Evolutionary conservation across 2,888 invertebrate species (phyloP), one percentile per base, ranked within the genome.

Genomic region (Lasius platythorax): DNA sequence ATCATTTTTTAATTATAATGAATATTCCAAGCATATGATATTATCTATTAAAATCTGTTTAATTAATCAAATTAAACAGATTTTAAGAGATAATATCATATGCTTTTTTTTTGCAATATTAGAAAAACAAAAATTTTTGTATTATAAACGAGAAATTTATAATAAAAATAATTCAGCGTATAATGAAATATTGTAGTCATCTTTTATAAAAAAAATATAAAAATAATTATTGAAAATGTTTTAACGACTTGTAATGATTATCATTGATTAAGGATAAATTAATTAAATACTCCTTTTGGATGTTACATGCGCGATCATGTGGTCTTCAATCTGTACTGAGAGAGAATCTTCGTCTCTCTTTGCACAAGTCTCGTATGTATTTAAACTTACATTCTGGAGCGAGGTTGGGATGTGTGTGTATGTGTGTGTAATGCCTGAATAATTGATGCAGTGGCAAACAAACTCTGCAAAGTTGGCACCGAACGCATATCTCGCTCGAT

Each of bases 401-500:
- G 8, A 58, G 15, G 43, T 50, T 50, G 8, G 5, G 6, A 50
- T n/a, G 50, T 50, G 50, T 46, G 4, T 40, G n/a, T 37, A 46
- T 23, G 11, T 28, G 2, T 46, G 30, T 33, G 33, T 33, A 33
- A 70, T 70, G 18, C 12, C 4, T 40, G 46, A 61, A 61, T 72
- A 46, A 79, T 72, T n/a, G 3, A 79, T 61, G 3, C 15, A 23
- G 1, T 11, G 33, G 18, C 12, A 61, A 79, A 79, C 15, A n/a
- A 79, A 79, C 37, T 11, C 33, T 28, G 46, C 46, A 37, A 81
- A 63, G 12, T 18, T 61, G 5, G 28, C 15, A 37, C 18, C 23
- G 33, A 3, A 18, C 43, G 23, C 23, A 56, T 15, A 46, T 11
- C 8, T 70, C 58, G 61, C 78, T 79, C 79, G 43, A 81, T 73